phyloP scores from a whole-genome alignment of 2,113 vertebrate genomes.

The Myiagra hebetior region DNA sequence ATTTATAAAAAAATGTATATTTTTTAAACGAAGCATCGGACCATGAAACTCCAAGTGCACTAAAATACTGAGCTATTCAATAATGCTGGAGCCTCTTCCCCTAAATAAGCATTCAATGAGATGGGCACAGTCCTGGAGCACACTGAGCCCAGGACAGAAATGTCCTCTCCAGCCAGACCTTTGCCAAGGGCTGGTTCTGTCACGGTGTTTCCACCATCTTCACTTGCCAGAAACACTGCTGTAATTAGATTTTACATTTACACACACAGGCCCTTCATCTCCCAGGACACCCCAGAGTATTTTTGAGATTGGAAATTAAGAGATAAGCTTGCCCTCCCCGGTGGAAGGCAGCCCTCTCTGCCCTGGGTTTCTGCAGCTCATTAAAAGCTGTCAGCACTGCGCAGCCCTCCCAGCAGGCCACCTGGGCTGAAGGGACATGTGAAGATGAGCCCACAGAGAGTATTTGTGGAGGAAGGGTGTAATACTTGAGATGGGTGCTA shows the following conservation, averaged over 20 bases:
- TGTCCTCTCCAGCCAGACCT: not conserved
- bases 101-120: not conserved
- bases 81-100: not conserved
- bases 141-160: not conserved
- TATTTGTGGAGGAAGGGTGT: not conserved
- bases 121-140: not conserved
- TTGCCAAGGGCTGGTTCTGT: not conserved
- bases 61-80: not conserved
- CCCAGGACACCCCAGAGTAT: not conserved
- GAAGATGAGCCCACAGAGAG: not conserved
- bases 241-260: not conserved
- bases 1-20: not conserved
- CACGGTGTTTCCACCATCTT: not conserved
- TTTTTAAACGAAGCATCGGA: not conserved
- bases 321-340: not conserved
- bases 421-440: not conserved
- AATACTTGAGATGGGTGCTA: fast-evolving
- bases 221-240: not conserved
- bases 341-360: not conserved
- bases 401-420: not conserved
- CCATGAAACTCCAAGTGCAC: not conserved
- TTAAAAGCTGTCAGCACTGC: constrained; percentile 38
- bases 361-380: constrained; percentile 42
- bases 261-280: not conserved
- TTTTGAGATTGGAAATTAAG: constrained; percentile 15